Conservation (phyloP, 2,888 invertebrate species). For the Chloroclystis v-ata region DNA sequence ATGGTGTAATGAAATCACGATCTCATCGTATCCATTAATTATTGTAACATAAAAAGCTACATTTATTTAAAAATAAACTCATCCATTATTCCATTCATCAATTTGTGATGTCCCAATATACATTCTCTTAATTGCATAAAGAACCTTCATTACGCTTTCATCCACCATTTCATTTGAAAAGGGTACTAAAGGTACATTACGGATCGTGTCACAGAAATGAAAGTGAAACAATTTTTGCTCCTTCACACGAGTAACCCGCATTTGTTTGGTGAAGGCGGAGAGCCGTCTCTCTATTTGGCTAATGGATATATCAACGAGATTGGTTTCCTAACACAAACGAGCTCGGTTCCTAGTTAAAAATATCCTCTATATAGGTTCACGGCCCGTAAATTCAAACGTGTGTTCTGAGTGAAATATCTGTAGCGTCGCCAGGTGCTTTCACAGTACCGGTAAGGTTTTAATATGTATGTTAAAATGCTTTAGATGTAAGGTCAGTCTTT, state of each 20-base stretch:
- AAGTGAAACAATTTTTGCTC: conserved; percentile 45
- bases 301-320: conserved; percentile 63
- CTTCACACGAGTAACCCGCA: conserved; percentile 39
- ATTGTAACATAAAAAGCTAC: not conserved
- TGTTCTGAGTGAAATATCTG: conserved; percentile 39
- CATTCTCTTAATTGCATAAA: conserved; percentile 27
- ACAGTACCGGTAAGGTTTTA: conserved; percentile 31
- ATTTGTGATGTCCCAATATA: conserved; percentile 18
- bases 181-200: conserved; percentile 31
- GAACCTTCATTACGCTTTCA: conserved; percentile 33
- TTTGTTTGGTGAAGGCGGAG: conserved; percentile 46
- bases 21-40: no score
- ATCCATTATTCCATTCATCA: conserved; percentile 11
- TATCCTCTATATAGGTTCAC: conserved; percentile 27
- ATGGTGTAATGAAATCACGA: no score
- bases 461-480: conserved; percentile 23
- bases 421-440: conserved; percentile 31
- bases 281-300: conserved; percentile 53
- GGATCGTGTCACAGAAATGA: conserved; percentile 36
- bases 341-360: conserved; percentile 47
- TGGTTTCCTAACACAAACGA: conserved; percentile 52
- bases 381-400: conserved; percentile 39
- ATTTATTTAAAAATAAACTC: not conserved
- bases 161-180: conserved; percentile 34
- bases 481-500: conserved; percentile 10